Percentiles rank a stretch among this genome's conserved stretches.
Conservation (phyloP, 2,888 invertebrate genomes). For the Drosophila parthenogenetica region DNA sequence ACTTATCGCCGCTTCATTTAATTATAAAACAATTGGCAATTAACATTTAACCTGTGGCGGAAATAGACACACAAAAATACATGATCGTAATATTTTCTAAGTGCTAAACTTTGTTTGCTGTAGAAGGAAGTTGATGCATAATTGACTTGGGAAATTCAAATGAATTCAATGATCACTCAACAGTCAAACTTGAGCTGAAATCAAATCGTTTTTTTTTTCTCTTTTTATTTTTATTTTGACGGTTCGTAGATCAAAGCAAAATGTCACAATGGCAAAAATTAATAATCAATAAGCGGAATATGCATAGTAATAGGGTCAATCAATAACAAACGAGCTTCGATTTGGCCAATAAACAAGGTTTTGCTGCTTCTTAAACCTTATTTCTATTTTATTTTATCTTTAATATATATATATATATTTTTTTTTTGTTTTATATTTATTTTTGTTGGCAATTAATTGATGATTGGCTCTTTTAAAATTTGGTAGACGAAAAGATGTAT, state of each 20-base stretch:
- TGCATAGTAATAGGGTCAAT: slow-evolving; percentile 71
- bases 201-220: background rate
- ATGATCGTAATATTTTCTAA: slow-evolving; percentile 15
- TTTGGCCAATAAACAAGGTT: slow-evolving; percentile 51
- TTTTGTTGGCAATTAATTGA: slow-evolving; percentile 46
- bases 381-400: slow-evolving; percentile 10
- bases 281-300: slow-evolving; percentile 61
- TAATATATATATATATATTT: too few relatives aligned
- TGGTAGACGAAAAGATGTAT: slow-evolving; percentile 66
- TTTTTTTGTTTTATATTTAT: slow-evolving; percentile 28
- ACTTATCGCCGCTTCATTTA: slow-evolving; percentile 48
- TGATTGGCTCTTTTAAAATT: slow-evolving; percentile 69
- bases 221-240: background rate
- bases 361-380: slow-evolving; percentile 37
- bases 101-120: slow-evolving; percentile 41
- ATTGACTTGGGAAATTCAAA: slow-evolving; percentile 45
- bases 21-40: slow-evolving; percentile 73
- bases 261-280: slow-evolving; percentile 73
- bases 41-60: slow-evolving; percentile 69
- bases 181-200: slow-evolving; percentile 1
- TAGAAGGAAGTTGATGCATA: slow-evolving; percentile 36
- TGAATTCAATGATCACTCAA: slow-evolving; percentile 29
- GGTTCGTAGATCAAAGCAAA: slow-evolving; percentile 36
- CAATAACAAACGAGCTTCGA: slow-evolving; percentile 45
- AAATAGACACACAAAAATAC: slow-evolving; percentile 47